Percentiles rank a stretch among this genome's conserved stretches.
Conservation (phyloP, 2,888 invertebrate genomes). For the Oscheius onirici region DNA sequence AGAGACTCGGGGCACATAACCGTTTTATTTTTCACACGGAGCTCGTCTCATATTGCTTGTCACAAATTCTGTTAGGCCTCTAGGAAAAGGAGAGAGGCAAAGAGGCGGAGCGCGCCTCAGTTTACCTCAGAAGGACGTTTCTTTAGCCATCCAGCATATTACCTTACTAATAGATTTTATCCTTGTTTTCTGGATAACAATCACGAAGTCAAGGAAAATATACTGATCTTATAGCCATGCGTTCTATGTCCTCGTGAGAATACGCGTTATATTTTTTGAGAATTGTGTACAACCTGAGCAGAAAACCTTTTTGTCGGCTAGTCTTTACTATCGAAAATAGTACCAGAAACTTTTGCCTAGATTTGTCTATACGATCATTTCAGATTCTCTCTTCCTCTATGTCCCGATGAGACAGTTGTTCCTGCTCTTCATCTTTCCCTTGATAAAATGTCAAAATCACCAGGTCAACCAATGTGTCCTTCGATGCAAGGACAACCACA, state of each 20-base stretch:
- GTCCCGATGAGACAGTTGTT: conserved; percentile 2
- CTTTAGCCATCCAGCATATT: neutral
- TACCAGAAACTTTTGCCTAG: no score
- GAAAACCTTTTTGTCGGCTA: no score
- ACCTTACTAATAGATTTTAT: no score
- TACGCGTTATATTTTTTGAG: no score
- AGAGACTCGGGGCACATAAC: conserved; percentile 3
- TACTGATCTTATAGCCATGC: no score
- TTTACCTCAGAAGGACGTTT: neutral
- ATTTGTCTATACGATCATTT: neutral
- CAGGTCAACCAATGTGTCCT: conserved; percentile 54
- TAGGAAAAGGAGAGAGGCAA: neutral
- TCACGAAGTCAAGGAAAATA: no score
- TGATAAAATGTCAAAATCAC: neutral
- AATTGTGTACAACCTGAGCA: no score
- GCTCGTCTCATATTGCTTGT: neutral
- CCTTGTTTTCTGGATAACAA: no score
- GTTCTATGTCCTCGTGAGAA: no score
- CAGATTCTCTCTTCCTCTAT: neutral
- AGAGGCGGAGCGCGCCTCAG: no score
- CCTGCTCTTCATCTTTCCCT: neutral
- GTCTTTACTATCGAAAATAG: no score
- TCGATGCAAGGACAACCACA: conserved; percentile 60
- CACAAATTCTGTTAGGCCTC: conserved; percentile 14
- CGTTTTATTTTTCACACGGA: neutral